These are phyloP conservation scores for Drosophila parvula DNA, from an alignment of 1,140 invertebrate genomes.

Conservation along the genomic window DNA sequence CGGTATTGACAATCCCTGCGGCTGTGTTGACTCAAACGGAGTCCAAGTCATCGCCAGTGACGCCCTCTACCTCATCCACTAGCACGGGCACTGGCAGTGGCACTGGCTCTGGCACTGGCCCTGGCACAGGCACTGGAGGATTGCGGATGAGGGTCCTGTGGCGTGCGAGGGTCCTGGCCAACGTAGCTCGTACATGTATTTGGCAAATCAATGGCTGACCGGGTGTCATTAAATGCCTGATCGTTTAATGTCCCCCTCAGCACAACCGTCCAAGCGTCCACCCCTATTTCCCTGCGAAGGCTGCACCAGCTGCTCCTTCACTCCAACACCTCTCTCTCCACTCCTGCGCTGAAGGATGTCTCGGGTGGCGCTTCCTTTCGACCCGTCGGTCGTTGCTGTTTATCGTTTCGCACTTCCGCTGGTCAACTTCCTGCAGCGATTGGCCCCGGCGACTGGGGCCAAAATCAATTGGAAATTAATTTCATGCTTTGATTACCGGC, in stretches of 20 bases:
- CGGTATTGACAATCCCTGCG: constrained; percentile 71
- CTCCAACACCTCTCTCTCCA: constrained; percentile 11
- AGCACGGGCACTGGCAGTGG: not conserved
- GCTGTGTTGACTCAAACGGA: constrained; percentile 73
- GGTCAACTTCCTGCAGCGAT: constrained; percentile 81
- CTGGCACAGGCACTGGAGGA: not conserved
- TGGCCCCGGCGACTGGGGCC: constrained; percentile 65
- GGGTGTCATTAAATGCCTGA: constrained; percentile 82
- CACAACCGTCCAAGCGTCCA: not conserved
- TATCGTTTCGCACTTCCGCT: constrained; percentile 81
- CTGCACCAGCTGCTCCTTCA: constrained; percentile 33
- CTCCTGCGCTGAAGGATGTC: constrained; percentile 56
- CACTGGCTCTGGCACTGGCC: not conserved
- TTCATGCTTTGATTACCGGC: constrained; percentile 82
- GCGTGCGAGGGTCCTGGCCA: constrained; percentile 9
- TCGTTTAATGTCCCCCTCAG: constrained; percentile 71
- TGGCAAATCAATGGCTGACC: constrained; percentile 79
- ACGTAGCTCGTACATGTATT: constrained; percentile 60
- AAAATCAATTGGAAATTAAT: constrained; percentile 83
- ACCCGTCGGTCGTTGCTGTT: constrained; percentile 62
- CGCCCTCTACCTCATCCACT: constrained; percentile 2
- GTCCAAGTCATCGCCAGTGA: constrained; percentile 42
- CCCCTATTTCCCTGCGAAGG: not conserved
- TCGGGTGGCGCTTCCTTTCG: constrained; percentile 29
- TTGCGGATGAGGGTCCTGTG: constrained; percentile 8